Evolutionary conservation across 2,888 invertebrate genomes (phyloP), one percentile per base, ranked within the genome.

Genomic region (Nomada hirtipes): DNA sequence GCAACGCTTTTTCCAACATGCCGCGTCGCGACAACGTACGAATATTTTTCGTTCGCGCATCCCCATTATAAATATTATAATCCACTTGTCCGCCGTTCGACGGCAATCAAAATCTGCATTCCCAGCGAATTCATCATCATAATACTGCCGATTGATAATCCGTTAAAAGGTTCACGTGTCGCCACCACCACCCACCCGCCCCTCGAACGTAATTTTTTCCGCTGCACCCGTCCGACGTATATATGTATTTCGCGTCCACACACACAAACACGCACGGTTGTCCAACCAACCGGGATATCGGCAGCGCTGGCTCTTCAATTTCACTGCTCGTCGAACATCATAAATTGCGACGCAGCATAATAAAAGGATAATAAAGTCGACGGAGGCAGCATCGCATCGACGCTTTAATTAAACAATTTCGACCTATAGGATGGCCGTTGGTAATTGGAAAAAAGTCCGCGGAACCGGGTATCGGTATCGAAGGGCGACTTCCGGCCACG

Each of bases 361-460:
- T 80, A 82, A 83, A 82, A 77, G 52, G 78, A 83, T 79, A 79
- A 83, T 83, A 79, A 82, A 82, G 72, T 76, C 69, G 26, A n/a
- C 71, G 71, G 23, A 69, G 64, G 47, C 18, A 65, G 55, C 57
- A 75, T 76, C 60, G 75, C 75, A 72, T 77, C 69, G 84, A 71
- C 72, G 80, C 64, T 82, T 86, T 86, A 87, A 87, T 87, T 84
- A 87, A 87, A 87, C 87, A 87, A 87, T 87, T 84, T 83, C 86
- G 80, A 81, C 60, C 78, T 82, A 75, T 82, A 20, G 74, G 78
- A 80, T 69, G 71, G 63, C 70, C 65, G 64, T 70, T 67, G 63
- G 85, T 87, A 86, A 87, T 87, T 86, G 87, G 84, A 83, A 87
- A 87, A 86, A 87, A 87, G 87, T 87, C 87, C 71, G 79, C 84